Conservation (phyloP, 2,797 vertebrate genomes). For the Babyrousa celebensis region DNA sequence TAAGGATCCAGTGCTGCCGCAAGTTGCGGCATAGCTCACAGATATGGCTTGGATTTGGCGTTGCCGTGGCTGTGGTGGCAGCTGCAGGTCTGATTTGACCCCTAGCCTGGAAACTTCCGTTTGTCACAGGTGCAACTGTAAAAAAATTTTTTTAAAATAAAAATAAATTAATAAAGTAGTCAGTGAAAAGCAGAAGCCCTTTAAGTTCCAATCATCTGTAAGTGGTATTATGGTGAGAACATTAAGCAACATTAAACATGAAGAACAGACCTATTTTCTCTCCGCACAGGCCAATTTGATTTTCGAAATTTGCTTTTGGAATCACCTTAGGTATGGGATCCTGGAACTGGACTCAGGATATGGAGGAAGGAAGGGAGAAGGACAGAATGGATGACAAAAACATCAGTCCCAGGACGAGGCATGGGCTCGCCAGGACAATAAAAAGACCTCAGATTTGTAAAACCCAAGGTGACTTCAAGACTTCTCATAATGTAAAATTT, state of each 20-base stretch:
- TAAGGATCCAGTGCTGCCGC: too few relatives aligned
- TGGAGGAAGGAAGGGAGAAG: not conserved
- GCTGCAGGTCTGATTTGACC: too few relatives aligned
- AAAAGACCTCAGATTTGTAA: not conserved
- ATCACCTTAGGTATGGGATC: slow-evolving; percentile 20
- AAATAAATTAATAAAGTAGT: not conserved
- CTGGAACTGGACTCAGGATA: slow-evolving; percentile 18
- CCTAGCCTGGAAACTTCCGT: too few relatives aligned
- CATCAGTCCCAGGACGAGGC: accelerated
- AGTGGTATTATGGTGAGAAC: not conserved
- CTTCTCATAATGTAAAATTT: slow-evolving; percentile 3
- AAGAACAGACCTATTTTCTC: slow-evolving; percentile 5
- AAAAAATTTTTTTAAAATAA: too few relatives aligned
- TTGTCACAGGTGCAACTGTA: too few relatives aligned
- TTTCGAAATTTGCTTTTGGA: slow-evolving; percentile 73
- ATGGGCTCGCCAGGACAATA: not conserved
- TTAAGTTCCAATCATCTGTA: not conserved
- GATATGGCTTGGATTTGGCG: too few relatives aligned
- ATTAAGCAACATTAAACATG: not conserved
- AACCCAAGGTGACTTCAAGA: not conserved
- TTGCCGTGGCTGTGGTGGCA: too few relatives aligned
- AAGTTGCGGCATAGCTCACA: too few relatives aligned
- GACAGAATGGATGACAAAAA: not conserved
- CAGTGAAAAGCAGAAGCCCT: slow-evolving; percentile 52
- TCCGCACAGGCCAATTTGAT: slow-evolving; percentile 48